Evolutionary conservation across 2,797 vertebrate genomes (phyloP), one percentile per base, ranked within the genome.

Genomic region (Notolabrus celidotus): DNA sequence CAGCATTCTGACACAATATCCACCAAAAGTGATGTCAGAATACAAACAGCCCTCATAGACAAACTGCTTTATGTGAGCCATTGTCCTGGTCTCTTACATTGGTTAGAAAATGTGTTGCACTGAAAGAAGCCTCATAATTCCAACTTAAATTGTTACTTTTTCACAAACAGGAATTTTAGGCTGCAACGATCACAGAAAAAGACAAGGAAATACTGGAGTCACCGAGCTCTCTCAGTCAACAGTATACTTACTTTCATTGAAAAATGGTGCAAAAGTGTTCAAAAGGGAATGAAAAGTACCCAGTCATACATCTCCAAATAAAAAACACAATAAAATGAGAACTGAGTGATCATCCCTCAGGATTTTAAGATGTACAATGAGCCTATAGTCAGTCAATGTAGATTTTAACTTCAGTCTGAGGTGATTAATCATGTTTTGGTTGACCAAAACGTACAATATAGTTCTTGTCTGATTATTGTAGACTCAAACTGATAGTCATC

Each of bases 361-460:
- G 58, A 69, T 77, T 78, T 55, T 43, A 54, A 77, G 67, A 79
- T 66, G 64, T 52, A 62, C 56, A 70, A 68, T 71, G 43, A 69
- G 45, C 34, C 50, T 46, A 61, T 42, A 16, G 54, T 78, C 39
- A 84, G 74, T 81, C 82, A 63, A 60, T 67, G 62, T n/a, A 25
- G 71, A 63, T 39, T 59, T 57, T 78, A 74, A 60, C 31, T 36
- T 71, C 56, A 53, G 67, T 27, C 65, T 72, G 55, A 31, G n/a
- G 59, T 83, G 82, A 87, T 88, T 75, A 84, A 82, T 82, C 74
- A 79, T 75, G 78, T 84, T 84, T 86, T 74, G 69, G 46, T 77
- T 68, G 71, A 60, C 77, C 80, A 69, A 69, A 53, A 85, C 77
- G 82, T 53, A 62, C 61, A 77, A 52, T 75, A 47, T 70, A 57